Conservation (phyloP, 2,797 vertebrate genomes). For the Hylomyscus alleni region DNA sequence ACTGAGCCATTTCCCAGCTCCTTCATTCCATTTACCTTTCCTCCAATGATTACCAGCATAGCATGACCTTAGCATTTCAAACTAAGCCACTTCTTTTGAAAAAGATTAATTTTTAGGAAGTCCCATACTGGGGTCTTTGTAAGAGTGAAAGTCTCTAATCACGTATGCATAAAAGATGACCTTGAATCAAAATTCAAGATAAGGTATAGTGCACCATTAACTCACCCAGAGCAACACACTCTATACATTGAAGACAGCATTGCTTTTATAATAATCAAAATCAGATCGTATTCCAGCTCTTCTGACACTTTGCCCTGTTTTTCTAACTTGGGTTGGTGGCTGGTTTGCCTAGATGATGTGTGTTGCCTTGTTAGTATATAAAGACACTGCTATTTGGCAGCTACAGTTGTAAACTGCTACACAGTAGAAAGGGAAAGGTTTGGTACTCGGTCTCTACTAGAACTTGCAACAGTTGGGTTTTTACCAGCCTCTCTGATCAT, state of each 20-base stretch:
- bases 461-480: not conserved
- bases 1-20: not conserved
- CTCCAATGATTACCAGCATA: not conserved
- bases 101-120: conserved; percentile 59
- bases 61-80: not conserved
- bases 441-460: not conserved
- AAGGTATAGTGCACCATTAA: not conserved
- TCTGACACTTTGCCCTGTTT: not conserved
- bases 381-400: not conserved
- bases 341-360: conserved; percentile 18
- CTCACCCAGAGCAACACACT: not conserved
- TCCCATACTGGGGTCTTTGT: not conserved
- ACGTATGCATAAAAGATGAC: conserved; percentile 46
- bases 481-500: not conserved
- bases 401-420: not conserved
- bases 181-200: conserved; percentile 58
- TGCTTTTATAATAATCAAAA: conserved; percentile 37
- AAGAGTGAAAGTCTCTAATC: conserved; percentile 33
- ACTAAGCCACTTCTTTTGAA: conserved; percentile 20
- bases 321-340: conserved; percentile 15
- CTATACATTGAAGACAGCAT: not conserved
- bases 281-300: not conserved
- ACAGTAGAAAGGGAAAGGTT: not conserved
- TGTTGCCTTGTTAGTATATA: not conserved
- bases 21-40: not conserved